Evolutionary conservation across 2,888 invertebrate species (phyloP), one percentile per base, ranked within the genome.

Genomic region (Lithodes maja): DNA sequence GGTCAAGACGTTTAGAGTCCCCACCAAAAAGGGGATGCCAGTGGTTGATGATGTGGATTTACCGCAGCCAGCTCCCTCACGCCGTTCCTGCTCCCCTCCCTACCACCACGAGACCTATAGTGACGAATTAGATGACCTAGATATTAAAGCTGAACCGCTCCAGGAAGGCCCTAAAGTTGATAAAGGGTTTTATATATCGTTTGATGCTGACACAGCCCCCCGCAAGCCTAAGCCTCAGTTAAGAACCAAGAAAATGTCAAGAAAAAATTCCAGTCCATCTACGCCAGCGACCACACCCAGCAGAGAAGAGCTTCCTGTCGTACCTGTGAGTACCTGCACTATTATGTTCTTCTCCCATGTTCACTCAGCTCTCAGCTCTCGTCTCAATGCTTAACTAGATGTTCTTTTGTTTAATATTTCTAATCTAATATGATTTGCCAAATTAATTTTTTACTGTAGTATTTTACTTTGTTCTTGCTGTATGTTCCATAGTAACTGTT

Each of bases 121-220:
- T 52, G 89, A 89, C 75, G 86, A 85, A 50, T 90, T 88, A 1
- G 91, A 87, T n/a, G 87, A 90, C 54, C 55, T 83, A 7, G 82
- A 68, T 82, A 54, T 91, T 49, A 92, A 92, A 79, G 90, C 92
- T 33, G 92, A 91, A 71, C 92, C 92, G 93, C 93, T 93, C 12
- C 92, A 92, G 54, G 93, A 92, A 78, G 92, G 90, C 69, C 92
- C 92, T 2, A 92, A 92, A 54, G 92, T 92, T 12, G 97, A 97
- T 93, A 97, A 97, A 94, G 94, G 94, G 15, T 99, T 99, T 94
- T 98, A 98, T 94, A 97, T 99, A 93, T 97, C 98, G 83, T 98
- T 99, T 93, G 98, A 98, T 93, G 96, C 97, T 93, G 97, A 97
- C 88, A 96, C 93, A 17, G 93, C 93, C 0, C 97, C 98, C 17